Percentiles rank a stretch among this genome's conserved stretches.
phyloP scores from a whole-genome alignment of 2,113 vertebrate species.

The Anguilla japonica region DNA sequence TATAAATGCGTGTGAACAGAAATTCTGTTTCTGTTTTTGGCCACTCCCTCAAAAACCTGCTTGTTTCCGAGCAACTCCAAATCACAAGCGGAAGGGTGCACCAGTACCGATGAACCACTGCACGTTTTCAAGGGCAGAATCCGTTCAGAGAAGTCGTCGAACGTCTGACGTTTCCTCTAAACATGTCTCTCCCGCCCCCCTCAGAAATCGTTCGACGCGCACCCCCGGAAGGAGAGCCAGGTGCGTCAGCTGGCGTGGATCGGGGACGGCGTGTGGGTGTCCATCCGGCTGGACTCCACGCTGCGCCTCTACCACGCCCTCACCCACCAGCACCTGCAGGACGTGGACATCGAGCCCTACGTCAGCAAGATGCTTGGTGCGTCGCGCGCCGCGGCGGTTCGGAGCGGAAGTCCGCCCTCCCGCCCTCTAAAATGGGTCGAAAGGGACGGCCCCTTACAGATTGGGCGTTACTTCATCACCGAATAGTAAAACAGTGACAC shows the following conservation, averaged over 20 bases:
- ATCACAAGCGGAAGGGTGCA: too few relatives aligned
- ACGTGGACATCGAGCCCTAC: constrained; percentile 97
- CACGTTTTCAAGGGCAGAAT: too few relatives aligned
- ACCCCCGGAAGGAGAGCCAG: constrained; percentile 95
- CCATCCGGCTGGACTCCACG: constrained; percentile 96
- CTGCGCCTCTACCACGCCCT: constrained; percentile 94
- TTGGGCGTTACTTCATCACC: too few relatives aligned
- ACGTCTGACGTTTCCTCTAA: not conserved
- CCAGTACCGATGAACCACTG: too few relatives aligned
- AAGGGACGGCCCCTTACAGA: too few relatives aligned
- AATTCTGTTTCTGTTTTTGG: too few relatives aligned
- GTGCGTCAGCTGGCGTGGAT: constrained; percentile 97
- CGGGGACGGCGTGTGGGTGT: constrained; percentile 97
- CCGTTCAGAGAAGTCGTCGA: not conserved
- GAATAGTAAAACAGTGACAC: too few relatives aligned
- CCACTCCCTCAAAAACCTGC: too few relatives aligned
- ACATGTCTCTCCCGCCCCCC: not conserved
- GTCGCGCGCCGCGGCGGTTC: not conserved
- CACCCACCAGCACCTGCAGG: constrained; percentile 95
- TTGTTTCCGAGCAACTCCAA: too few relatives aligned
- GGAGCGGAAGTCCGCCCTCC: too few relatives aligned
- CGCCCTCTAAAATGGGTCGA: too few relatives aligned
- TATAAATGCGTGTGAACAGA: too few relatives aligned
- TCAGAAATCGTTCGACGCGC: constrained; percentile 94
- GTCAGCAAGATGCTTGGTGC: constrained; percentile 99